Evolutionary conservation across 1,140 invertebrate genomes (phyloP).

Genomic region (Euwallacea similis): DNA sequence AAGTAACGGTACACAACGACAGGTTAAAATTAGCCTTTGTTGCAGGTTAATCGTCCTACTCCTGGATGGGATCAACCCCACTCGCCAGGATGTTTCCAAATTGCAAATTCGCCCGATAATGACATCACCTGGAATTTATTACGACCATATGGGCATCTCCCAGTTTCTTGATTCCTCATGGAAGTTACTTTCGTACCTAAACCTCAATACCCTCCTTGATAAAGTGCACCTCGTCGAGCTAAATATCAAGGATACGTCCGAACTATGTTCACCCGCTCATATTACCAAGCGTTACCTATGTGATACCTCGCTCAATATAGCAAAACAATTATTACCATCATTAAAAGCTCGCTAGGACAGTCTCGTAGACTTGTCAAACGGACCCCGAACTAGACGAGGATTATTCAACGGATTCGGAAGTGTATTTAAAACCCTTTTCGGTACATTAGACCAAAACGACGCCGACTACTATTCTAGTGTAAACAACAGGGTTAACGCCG

Average conservation of each 20-base stretch:
- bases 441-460: constrained; percentile 1
- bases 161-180: constrained; percentile 4
- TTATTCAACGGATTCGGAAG: neutral
- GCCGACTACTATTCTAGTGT: neutral
- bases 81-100: neutral
- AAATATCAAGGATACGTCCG: neutral
- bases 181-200: neutral
- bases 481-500: neutral
- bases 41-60: neutral
- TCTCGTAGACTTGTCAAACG: neutral
- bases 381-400: neutral
- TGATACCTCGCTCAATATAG: neutral
- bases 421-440: neutral
- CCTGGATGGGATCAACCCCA: neutral
- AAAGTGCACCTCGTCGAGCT: neutral
- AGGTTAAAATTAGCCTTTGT: neutral
- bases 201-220: neutral
- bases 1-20: neutral
- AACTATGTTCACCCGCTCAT: neutral
- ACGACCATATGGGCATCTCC: neutral
- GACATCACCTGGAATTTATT: neutral
- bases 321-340: neutral
- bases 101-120: neutral
- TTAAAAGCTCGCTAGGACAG: neutral
- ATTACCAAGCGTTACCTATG: neutral